Base-by-base conservation (phyloP, 2,113 vertebrate species). In the Nerophis lumbriciformis region DNA sequence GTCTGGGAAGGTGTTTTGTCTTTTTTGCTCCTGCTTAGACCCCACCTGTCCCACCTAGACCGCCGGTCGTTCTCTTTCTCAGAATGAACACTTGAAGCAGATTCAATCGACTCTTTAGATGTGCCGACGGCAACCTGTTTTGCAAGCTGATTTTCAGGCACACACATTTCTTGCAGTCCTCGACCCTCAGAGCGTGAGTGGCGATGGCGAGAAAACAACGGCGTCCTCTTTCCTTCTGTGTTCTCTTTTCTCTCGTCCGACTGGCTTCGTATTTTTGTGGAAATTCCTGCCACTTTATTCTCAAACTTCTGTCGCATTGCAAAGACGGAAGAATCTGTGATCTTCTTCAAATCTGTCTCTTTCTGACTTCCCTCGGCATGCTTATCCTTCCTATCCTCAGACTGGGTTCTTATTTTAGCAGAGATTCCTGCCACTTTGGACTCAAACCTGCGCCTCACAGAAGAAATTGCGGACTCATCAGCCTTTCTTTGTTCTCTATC, bases 11-110 rank as follows among this genome's bases (percentile, higher is more conserved):
- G 80, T 15, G 76, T 85, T 73, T 93, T 95, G 75, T 94, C 94
- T 78, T 88, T 96, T 77, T 89, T 92, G 39, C 85, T 55, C n/a
- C 93, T 83, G 0, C 91, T 92, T 73, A 97, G 69, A 8, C 95
- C 94, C 95, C 94, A 97, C 53, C 93, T 88, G 76, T 95, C 94
- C 94, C 94, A 96, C 50, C 94, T 88, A 0, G 90, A 94, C 15
- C 91, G 72, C 38, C 80, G 67, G 45, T 91, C 90, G 8, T 73
- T 78, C 36, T 90, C 88, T 55, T 87, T 83, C 56, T 91, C 89
- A 0, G 92, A 92, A n/a, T 82, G 87, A 13, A 76, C 65, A 59
- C 94, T 97, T 11, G 87, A 82, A 21, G 91, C 85, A 0, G 94
- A 98, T n/a, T 91, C 92, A 19, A 96, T 69, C 0, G 95, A 97